These are phyloP conservation scores for Onychostruthus taczanowskii DNA, from an alignment of 2,113 vertebrate genomes.

Conservation along the genomic window DNA sequence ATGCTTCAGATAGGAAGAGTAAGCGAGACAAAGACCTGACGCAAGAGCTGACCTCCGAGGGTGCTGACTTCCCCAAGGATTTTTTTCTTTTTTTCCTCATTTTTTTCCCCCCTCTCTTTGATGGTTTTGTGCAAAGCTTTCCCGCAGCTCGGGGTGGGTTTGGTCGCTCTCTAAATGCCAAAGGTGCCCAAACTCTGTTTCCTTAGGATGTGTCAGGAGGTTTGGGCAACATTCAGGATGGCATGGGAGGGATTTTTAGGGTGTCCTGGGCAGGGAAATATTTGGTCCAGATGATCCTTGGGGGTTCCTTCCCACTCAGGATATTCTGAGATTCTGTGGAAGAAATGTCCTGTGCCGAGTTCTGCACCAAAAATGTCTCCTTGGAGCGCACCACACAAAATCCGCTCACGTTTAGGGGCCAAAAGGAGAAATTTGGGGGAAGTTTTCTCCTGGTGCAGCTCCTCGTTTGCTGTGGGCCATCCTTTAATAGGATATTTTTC, in stretches of 20 bases:
- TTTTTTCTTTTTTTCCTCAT: background rate
- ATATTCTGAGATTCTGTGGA: background rate
- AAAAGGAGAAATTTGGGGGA: background rate
- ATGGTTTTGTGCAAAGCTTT: background rate
- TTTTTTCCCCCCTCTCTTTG: background rate
- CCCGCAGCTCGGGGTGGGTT: background rate
- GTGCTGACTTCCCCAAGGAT: background rate
- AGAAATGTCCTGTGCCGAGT: background rate
- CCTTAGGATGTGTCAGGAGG: too few species aligned
- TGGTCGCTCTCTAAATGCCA: fast-evolving
- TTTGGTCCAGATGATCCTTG: too few species aligned
- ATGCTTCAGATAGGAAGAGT: conserved; percentile 5
- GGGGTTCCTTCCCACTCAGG: background rate
- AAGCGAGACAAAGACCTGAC: background rate
- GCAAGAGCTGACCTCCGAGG: background rate
- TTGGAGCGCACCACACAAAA: fast-evolving
- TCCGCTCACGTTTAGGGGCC: background rate
- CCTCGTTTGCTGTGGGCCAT: background rate
- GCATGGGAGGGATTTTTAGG: background rate
- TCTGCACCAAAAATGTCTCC: background rate
- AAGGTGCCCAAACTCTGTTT: background rate
- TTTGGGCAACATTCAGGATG: background rate
- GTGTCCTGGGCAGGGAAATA: too few species aligned
- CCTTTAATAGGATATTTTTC: background rate
- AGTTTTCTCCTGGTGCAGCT: background rate